Evolutionary conservation across 2,113 vertebrate genomes (phyloP), one percentile per base, ranked within the genome.

Genomic region (Tupaia chinensis): DNA sequence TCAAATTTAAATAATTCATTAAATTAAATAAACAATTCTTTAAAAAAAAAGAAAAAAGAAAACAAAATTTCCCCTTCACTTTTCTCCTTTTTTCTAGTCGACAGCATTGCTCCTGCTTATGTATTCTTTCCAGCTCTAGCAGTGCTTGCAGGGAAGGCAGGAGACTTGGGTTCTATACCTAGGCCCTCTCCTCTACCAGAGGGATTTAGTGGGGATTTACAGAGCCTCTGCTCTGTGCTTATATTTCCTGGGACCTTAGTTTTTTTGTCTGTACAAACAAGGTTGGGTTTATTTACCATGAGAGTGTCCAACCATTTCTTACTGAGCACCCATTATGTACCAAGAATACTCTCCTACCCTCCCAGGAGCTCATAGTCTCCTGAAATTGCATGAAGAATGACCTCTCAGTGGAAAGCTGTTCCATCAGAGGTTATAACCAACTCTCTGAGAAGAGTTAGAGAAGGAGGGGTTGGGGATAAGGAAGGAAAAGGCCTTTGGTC

Each of bases 181-280:
- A 9, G 23, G 63, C 25, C 9, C 7, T 20, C 44, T 34, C 19
- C 2, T 87, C 69, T 10, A n/a, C 15, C 53, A 60, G 7, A 29
- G 58, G 69, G 68, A 70, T 61, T 84, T 20, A 32, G 12, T 14
- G 14, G 78, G 32, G 66, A 9, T 94, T 89, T 76, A 19, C 72
- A 61, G 85, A 91, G 19, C 32, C 44, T 20, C 17, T 70, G 2
- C 10, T 70, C 80, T 61, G 32, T 44, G 29, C 60, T n/a, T 68
- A 4, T 53, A 56, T 56, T 15, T 74, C 44, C 63, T 53, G 69
- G 65, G 53, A 63, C 58, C 85, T 74, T 82, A 77, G 61, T 91
- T 95, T 93, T 27, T 79, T 34, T 27, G 11, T 72, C 53, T 85
- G 27, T 89, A 85, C 70, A 83, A 78, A 56, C 29, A 80, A 76